Evolutionary conservation across 2,797 vertebrate genomes (phyloP).

Genomic region (Enteromius afrohamiltoni): DNA sequence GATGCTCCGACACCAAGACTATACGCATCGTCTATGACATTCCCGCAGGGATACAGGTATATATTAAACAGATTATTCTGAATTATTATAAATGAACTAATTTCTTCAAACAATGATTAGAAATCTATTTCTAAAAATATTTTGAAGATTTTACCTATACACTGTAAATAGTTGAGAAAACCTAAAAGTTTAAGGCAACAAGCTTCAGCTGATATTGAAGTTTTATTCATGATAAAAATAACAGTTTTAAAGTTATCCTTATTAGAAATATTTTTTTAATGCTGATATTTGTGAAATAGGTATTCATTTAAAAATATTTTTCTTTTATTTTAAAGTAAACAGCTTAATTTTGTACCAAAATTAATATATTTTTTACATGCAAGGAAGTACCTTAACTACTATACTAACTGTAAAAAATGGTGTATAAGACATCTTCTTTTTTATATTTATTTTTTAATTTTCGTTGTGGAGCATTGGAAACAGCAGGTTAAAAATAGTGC

Average conservation of each 20-base stretch:
- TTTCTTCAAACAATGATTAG: background rate
- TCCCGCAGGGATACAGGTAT: constrained; percentile 94
- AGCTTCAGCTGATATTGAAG: too few species aligned
- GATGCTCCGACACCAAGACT: constrained; percentile 87
- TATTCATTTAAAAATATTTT: background rate
- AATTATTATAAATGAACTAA: background rate
- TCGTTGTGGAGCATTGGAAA: background rate
- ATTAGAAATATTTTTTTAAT: background rate
- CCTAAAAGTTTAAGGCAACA: too few species aligned
- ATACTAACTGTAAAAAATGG: background rate
- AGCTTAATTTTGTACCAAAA: background rate
- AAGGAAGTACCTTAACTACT: background rate
- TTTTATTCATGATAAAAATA: background rate
- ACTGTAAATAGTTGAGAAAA: too few species aligned
- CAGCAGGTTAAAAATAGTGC: background rate
- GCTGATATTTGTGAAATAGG: background rate
- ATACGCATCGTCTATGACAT: constrained; percentile 97
- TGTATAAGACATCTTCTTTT: background rate
- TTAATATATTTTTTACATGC: background rate
- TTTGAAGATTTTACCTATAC: too few species aligned
- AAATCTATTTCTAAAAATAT: background rate
- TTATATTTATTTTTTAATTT: background rate
- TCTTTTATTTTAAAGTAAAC: background rate
- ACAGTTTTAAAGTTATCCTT: background rate
- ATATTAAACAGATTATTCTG: background rate